Evolutionary conservation across 2,888 invertebrate genomes (phyloP).

Genomic region (Margaritifera margaritifera): DNA sequence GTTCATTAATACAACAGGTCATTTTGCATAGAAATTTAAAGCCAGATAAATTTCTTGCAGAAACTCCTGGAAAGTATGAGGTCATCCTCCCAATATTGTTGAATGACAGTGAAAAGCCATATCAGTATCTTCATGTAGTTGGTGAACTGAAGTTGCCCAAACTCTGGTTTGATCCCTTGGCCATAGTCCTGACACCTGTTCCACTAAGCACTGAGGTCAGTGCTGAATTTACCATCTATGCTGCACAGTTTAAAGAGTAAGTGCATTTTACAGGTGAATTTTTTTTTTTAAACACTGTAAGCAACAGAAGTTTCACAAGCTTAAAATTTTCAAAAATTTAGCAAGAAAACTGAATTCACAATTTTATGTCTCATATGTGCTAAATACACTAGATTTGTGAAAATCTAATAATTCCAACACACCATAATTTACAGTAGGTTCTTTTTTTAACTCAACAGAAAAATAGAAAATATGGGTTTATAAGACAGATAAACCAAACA

Average conservation of each 20-base stretch:
- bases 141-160: constrained; percentile 67
- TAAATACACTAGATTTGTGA: too few relatives aligned
- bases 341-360: too few relatives aligned
- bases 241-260: constrained; percentile 65
- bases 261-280: constrained; percentile 12
- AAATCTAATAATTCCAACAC: too few relatives aligned
- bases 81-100: constrained; percentile 66
- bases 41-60: constrained; percentile 33
- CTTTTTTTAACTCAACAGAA: too few relatives aligned
- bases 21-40: constrained; percentile 1
- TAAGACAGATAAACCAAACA: too few relatives aligned
- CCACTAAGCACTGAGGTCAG: constrained; percentile 66
- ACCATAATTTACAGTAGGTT: too few relatives aligned
- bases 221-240: constrained; percentile 63
- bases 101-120: constrained; percentile 66
- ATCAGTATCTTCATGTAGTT: constrained; percentile 64
- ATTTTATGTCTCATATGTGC: too few relatives aligned
- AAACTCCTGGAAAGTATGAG: constrained; percentile 61
- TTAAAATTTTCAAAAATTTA: too few relatives aligned
- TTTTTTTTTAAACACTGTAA: too few relatives aligned
- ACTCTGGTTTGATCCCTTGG: constrained; percentile 70
- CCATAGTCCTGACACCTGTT: constrained; percentile 68
- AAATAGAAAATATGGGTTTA: too few relatives aligned
- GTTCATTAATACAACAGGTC: not conserved
- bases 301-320: too few relatives aligned